Conservation (phyloP, 2,888 invertebrate genomes). For the Standfussiana lucernea region DNA sequence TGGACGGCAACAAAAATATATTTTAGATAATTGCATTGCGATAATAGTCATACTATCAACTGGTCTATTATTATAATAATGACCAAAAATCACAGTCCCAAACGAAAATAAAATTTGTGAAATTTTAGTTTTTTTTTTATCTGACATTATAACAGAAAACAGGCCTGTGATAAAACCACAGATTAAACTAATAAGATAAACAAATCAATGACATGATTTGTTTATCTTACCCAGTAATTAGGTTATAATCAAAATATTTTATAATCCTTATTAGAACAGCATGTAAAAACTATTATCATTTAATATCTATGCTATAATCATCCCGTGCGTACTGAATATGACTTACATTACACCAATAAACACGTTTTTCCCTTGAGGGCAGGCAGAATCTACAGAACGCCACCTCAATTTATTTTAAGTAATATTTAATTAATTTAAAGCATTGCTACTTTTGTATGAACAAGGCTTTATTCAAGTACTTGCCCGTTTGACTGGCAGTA, state of each 20-base stretch:
- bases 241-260: slow-evolving; percentile 6
- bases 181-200: slow-evolving; percentile 52
- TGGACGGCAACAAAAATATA: not conserved
- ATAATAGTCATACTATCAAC: not conserved
- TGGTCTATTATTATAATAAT: not conserved
- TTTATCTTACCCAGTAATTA: slow-evolving; percentile 34
- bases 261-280: slow-evolving; percentile 1
- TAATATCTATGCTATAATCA: not conserved
- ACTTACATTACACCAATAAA: not conserved
- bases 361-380: not conserved
- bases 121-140: not conserved
- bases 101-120: not conserved
- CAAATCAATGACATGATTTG: too few relatives aligned
- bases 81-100: not conserved
- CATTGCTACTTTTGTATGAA: slow-evolving; percentile 9
- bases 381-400: not conserved
- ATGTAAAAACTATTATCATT: slow-evolving; percentile 3
- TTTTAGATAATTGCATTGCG: not conserved
- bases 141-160: not conserved
- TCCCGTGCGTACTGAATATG: not conserved
- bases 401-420: not conserved
- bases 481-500: slow-evolving; percentile 24
- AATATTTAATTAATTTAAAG: not conserved
- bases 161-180: slow-evolving; percentile 13
- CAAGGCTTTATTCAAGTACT: slow-evolving; percentile 28